These are phyloP conservation scores for Spinus pinus DNA, from an alignment of 2,797 vertebrate species.

Conservation along the genomic window DNA sequence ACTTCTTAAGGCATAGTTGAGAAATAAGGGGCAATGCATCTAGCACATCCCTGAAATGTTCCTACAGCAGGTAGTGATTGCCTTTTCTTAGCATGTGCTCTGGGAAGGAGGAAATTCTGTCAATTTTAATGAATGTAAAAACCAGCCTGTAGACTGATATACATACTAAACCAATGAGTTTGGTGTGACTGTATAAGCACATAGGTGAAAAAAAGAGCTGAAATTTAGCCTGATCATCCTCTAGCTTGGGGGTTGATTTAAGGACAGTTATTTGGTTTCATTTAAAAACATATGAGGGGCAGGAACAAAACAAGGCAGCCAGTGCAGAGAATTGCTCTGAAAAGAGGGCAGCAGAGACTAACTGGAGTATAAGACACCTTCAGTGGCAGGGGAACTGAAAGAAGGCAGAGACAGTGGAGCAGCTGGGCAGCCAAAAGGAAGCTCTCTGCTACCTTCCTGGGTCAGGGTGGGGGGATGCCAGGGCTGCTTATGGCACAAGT, in stretches of 20 bases:
- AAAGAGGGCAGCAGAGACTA: neutral
- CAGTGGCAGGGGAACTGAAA: neutral
- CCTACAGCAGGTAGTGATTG: neutral
- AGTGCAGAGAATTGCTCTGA: neutral
- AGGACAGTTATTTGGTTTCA: neutral
- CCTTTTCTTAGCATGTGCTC: neutral
- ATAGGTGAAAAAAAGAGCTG: neutral
- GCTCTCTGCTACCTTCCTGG: accelerated
- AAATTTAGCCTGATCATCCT: neutral
- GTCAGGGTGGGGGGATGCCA: neutral
- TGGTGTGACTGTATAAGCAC: neutral
- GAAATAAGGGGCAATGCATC: neutral
- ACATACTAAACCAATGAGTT: neutral
- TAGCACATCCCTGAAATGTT: neutral
- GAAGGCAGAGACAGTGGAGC: neutral
- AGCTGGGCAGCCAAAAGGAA: neutral
- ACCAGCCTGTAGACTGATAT: neutral
- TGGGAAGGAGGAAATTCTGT: neutral
- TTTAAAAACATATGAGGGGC: neutral
- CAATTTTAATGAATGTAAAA: neutral
- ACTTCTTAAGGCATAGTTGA: neutral
- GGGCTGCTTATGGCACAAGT: neutral
- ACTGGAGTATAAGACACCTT: neutral
- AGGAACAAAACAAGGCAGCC: neutral
- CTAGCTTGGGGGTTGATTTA: neutral